Base-by-base conservation (phyloP, 2,888 invertebrate species). In the Euzophera pinguis region DNA sequence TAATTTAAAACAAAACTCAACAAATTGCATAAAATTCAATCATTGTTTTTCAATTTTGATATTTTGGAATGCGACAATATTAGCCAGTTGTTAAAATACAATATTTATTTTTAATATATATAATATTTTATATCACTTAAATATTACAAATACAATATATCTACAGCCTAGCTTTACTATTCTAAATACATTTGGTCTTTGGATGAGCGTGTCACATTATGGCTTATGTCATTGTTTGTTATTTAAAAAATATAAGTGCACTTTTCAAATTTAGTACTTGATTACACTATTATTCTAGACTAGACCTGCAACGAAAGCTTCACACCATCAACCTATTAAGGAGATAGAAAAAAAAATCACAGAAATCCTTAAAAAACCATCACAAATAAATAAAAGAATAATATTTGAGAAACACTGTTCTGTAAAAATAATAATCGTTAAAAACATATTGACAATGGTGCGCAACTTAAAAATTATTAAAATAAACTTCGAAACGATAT, bases 391-490 rank as follows among this genome's bases (percentile, higher is more conserved):
- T 59, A 67, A 32, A 45, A 60, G 62, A 77, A 75, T 65, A 78
- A 77, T 63, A 75, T 87, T 89, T 90, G 89, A 89, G 89, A 90
- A 89, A 90, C 89, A 90, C 89, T 88, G 89, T 78, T 85, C 84
- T 68, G 71, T 64, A 72, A 72, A 67, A 67, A 73, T 71, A 64
- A 64, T 62, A 62, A 45, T 14, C 5, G 37, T 10, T 63, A 66
- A 61, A 58, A 64, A 66, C 64, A 59, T 54, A 63, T 58, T 68
- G 66, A 70, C 62, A 69, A 64, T 67, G 64, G 61, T 59, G 53
- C 64, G 59, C 59, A 60, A 62, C 64, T 63, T 53, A 64, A 62
- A 62, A 53, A 57, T 60, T 63, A 65, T 13, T 39, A 16, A 41
- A 48, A 48, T n/a, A 39, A 39, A 29, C 41, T 29, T 32, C 29